Evolutionary conservation across 2,113 vertebrate species (phyloP).

Genomic region (Emydura subglobosa): DNA sequence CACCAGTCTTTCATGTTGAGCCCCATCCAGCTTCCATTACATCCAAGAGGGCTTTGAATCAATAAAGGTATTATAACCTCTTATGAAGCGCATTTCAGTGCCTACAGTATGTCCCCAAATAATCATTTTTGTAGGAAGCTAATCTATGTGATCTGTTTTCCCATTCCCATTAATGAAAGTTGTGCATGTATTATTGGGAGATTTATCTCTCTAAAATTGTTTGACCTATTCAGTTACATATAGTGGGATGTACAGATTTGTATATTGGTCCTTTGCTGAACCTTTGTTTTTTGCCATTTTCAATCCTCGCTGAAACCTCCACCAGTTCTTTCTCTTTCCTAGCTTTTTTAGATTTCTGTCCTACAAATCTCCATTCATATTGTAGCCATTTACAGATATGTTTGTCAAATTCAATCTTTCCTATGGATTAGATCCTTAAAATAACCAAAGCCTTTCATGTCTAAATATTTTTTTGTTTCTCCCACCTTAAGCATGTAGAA

Average conservation of each 20-base stretch:
- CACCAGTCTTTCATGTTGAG: background rate
- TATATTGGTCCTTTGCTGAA: background rate
- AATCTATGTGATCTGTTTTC: background rate
- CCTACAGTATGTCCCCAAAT: background rate
- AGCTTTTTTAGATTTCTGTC: conserved; percentile 4
- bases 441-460: conserved; percentile 22
- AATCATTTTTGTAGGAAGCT: background rate
- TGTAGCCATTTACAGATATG: background rate
- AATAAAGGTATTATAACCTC: background rate
- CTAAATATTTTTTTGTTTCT: conserved; percentile 17
- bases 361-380: conserved; percentile 26
- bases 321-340: background rate
- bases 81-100: background rate
- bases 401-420: conserved; percentile 29
- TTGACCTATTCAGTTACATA: background rate
- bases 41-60: background rate
- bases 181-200: fast-evolving
- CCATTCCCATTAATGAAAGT: background rate
- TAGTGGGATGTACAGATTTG: background rate
- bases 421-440: conserved; percentile 33
- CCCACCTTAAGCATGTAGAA: conserved; percentile 3
- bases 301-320: background rate
- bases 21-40: background rate
- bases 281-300: background rate
- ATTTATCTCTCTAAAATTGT: background rate